These are phyloP conservation scores for Catocala nupta DNA, from an alignment of 2,888 invertebrate species.

Conservation along the genomic window DNA sequence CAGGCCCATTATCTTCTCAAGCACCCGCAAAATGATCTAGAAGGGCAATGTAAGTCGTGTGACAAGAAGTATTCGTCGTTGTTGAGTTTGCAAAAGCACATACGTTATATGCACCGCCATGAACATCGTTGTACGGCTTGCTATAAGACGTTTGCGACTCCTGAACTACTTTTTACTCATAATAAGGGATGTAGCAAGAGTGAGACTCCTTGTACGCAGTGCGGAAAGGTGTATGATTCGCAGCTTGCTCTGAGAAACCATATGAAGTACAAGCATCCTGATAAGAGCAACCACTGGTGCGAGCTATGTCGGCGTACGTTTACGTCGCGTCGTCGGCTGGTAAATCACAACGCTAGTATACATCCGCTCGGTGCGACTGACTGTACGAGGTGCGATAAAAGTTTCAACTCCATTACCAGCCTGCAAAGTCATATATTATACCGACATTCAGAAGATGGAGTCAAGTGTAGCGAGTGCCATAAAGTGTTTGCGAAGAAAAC, in stretches of 20 bases:
- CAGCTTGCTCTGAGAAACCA: constrained; percentile 67
- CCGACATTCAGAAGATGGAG: constrained; percentile 59
- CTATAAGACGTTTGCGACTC: constrained; percentile 64
- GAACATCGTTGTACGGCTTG: constrained; percentile 67
- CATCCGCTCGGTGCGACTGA: constrained; percentile 62
- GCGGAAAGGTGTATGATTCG: constrained; percentile 66
- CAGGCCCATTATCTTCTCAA: constrained; percentile 66
- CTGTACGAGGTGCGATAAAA: constrained; percentile 60
- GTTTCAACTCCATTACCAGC: constrained; percentile 59
- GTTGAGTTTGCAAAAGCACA: constrained; percentile 72
- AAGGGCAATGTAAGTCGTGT: constrained; percentile 63
- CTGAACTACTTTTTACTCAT: constrained; percentile 55
- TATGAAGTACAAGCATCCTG: constrained; percentile 70
- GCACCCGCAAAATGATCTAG: constrained; percentile 62
- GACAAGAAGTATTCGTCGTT: constrained; percentile 70
- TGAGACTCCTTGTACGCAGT: constrained; percentile 60
- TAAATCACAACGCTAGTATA: constrained; percentile 64
- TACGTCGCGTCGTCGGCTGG: constrained; percentile 57
- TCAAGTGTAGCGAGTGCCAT: constrained; percentile 60
- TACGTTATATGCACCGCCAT: constrained; percentile 70
- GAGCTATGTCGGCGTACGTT: constrained; percentile 65
- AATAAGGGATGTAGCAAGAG: constrained; percentile 56
- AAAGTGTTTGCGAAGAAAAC: constrained; percentile 60
- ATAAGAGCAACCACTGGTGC: constrained; percentile 60
- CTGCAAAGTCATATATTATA: constrained; percentile 67